Percentiles rank a stretch among this genome's conserved stretches.
These are phyloP conservation scores for Acronicta psi DNA, from an alignment of 2,888 invertebrate genomes.

Conservation along the genomic window DNA sequence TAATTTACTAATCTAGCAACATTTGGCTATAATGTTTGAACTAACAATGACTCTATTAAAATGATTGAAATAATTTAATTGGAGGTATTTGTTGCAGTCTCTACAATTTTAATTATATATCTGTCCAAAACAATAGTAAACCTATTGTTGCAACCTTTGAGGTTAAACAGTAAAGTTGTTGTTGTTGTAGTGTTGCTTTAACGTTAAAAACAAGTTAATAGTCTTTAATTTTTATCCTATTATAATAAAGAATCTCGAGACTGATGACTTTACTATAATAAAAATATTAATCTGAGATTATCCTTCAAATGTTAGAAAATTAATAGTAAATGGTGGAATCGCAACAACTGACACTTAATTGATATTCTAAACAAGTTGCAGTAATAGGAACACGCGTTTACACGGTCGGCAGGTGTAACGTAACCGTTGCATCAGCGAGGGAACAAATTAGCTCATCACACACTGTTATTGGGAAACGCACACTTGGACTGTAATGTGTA, in stretches of 20 bases:
- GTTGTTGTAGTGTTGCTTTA: too few species aligned
- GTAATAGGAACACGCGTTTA: conserved; percentile 43
- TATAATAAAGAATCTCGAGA: too few species aligned
- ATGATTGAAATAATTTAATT: conserved; percentile 13
- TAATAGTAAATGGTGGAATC: conserved; percentile 14
- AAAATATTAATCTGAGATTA: too few species aligned
- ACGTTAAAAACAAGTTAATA: too few species aligned
- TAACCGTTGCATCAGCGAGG: conserved; percentile 47
- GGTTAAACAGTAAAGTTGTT: too few species aligned
- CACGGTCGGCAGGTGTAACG: conserved; percentile 31
- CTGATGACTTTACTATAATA: too few species aligned
- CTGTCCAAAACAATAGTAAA: too few species aligned
- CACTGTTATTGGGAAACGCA: conserved; percentile 43
- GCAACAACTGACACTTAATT: conserved; percentile 26
- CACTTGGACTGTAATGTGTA: conserved; percentile 15
- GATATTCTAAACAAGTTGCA: conserved; percentile 43
- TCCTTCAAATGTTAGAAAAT: conserved; percentile 18
- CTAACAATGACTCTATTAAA: conserved; percentile 11
- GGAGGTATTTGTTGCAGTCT: conserved; percentile 3
- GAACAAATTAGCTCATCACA: conserved; percentile 53
- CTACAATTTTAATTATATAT: conserved; percentile 5
- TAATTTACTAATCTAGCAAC: conserved; percentile 35
- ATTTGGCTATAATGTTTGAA: conserved; percentile 15
- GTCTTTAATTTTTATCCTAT: too few species aligned
- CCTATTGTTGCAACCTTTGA: too few species aligned